Evolutionary conservation across 2,888 invertebrate genomes (phyloP).

Genomic region (Epirrhoe tristata): DNA sequence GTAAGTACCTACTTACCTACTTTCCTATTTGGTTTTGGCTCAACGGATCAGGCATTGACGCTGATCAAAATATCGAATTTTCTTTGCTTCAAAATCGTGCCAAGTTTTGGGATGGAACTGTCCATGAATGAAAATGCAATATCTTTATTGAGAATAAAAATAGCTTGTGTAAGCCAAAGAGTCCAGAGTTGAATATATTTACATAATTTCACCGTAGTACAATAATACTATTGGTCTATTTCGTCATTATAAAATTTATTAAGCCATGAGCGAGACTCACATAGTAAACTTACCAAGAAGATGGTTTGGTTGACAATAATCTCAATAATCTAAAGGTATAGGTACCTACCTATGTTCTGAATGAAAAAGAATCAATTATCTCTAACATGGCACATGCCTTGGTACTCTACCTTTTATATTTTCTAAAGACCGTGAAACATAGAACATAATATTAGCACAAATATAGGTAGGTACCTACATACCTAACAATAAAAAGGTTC

Average conservation of each 20-base stretch:
- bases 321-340: neutral
- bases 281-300: no score
- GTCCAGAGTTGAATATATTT: neutral
- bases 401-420: no score
- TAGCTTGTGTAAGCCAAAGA: slow-evolving; percentile 13
- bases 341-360: neutral
- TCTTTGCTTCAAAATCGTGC: neutral
- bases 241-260: neutral
- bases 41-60: no score
- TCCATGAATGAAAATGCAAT: neutral
- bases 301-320: neutral
- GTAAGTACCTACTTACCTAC: no score
- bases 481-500: slow-evolving; percentile 13
- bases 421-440: no score
- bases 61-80: neutral
- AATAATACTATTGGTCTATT: neutral
- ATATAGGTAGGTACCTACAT: neutral
- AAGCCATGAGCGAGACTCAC: neutral
- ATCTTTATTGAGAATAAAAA: slow-evolving; percentile 1
- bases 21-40: no score
- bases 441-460: no score
- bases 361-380: no score
- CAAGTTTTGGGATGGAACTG: neutral
- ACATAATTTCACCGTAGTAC: neutral
- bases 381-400: no score